Evolutionary conservation across 1,140 invertebrate species (phyloP), one percentile per base, ranked within the genome.

Genomic region (Rhyzopertha dominica): DNA sequence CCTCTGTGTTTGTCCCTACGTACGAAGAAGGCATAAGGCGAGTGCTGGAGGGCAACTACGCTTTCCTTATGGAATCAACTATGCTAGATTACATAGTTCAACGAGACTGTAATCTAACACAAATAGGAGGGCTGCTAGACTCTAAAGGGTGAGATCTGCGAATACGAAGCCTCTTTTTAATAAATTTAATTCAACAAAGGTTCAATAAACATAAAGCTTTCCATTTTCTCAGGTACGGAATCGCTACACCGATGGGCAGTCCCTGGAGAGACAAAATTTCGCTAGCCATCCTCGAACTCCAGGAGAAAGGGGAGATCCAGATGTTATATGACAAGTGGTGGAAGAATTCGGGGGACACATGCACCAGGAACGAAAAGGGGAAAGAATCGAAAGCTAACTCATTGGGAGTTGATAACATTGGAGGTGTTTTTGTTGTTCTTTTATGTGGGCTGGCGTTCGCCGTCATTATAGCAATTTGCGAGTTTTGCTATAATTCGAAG

Each of bases 261-360:
- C 90, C 90, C 0, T 96, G 93, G 87, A 73, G 92, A 19, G 93
- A 98, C 69, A 92, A 90, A 67, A 87, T 98, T 56, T 97, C 94
- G 1, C 73, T 96, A 47, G 91, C 90, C 3, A 95, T 98, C 58
- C 73, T 98, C 24, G 90, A 96, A 61, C 77, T 97, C 1, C 94
- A 97, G 67, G 94, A 97, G 68, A 94, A 93, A 62, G 93, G 93
- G 1, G 84, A 85, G 43, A 95, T 96, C 57, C 92, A 96, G 75
- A 89, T 94, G 67, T 68, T 92, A 26, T 95, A 96, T 66, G 91
- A 92, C 66, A 95, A 93, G 71, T 96, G 62, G 61, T 97, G 94
- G 93, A 94, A 95, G 68, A 90, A 92, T 61, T 89, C 88, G 0
- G 91, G 88, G 0, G 89, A 94, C 51, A 87, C 90, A 2, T 96